A percentile compares a stretch with the other conserved stretches of the same genome.
Conservation (phyloP, 2,113 vertebrate genomes). For the Oceanodroma tethys region DNA sequence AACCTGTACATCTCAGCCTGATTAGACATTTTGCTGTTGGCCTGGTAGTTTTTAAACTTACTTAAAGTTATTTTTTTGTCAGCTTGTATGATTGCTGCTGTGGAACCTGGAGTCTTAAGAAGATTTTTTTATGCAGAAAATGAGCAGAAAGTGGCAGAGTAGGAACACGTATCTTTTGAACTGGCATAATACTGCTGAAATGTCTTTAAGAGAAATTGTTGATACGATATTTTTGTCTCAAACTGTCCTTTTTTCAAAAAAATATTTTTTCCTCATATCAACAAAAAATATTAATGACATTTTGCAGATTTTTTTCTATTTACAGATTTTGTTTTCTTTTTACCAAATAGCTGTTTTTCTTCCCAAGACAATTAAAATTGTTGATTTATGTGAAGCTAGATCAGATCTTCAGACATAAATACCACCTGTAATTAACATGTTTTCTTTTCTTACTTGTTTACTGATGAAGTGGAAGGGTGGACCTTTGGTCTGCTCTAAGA, state of each 20-base stretch:
- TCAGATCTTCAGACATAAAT: neutral
- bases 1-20: neutral
- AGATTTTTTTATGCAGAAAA: neutral
- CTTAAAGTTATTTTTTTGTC: neutral
- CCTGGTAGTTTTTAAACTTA: neutral
- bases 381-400: neutral
- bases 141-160: neutral
- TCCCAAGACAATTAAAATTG: neutral
- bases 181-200: neutral
- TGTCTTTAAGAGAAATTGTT: neutral
- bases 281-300: neutral
- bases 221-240: neutral
- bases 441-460: neutral
- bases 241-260: neutral
- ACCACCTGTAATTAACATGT: neutral
- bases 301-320: neutral
- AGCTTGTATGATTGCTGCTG: neutral
- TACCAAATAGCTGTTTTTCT: neutral
- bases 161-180: neutral
- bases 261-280: neutral
- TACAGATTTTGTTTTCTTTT: neutral
- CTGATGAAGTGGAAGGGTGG: neutral
- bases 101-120: neutral
- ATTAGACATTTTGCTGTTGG: neutral
- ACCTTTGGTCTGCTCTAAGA: neutral